Conservation (phyloP, 2,797 vertebrate species). For the Meriones psammophilus region DNA sequence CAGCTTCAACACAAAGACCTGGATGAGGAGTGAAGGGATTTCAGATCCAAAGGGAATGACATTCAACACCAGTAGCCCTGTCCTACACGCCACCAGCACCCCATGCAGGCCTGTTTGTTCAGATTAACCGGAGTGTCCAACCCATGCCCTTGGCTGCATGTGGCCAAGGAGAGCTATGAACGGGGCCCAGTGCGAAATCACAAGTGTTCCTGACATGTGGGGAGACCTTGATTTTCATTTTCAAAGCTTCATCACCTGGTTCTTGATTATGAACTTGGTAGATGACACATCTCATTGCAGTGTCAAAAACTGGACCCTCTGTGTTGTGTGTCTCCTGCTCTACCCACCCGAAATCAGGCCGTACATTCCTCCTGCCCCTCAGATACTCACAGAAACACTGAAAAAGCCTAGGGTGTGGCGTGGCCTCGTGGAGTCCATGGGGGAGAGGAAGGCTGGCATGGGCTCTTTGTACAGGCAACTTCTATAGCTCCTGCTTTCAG, state of each 20-base stretch:
- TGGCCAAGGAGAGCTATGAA: not conserved
- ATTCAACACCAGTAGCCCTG: too few species aligned
- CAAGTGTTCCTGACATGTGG: not conserved
- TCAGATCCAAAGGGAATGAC: not conserved
- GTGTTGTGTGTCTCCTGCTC: not conserved
- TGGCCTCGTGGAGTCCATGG: accelerated
- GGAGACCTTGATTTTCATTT: not conserved
- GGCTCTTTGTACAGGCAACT: not conserved
- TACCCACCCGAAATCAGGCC: not conserved
- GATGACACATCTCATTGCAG: not conserved
- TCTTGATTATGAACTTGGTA: not conserved
- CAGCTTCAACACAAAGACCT: not conserved
- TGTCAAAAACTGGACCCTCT: not conserved
- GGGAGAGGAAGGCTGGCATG: too few species aligned
- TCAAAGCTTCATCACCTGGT: not conserved
- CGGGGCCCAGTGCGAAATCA: not conserved
- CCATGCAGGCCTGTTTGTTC: not conserved
- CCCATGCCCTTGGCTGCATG: too few species aligned
- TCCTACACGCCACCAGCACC: accelerated
- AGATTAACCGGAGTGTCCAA: not conserved
- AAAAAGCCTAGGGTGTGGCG: not conserved
- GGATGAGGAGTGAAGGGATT: not conserved
- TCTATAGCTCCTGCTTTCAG: too few species aligned
- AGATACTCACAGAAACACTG: not conserved
- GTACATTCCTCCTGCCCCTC: too few species aligned